Base-by-base conservation (phyloP, 2,888 invertebrate genomes). In the Thyatira batis region DNA sequence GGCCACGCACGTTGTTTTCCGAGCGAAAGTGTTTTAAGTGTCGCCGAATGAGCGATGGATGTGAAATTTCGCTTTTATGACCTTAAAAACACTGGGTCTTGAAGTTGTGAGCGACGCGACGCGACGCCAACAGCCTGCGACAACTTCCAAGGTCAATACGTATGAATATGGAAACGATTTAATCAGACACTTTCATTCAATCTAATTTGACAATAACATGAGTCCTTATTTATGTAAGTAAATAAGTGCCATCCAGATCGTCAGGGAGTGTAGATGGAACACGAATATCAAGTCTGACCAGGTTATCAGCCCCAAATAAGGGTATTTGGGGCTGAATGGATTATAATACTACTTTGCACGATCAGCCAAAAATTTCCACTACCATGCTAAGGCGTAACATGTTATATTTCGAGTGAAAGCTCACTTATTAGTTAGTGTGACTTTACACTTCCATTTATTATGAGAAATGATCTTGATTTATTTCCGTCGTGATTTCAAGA, bases 21-120 rank as follows among this genome's bases (percentile, higher is more conserved):
- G 52, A 69, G 80, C 73, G 83, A 83, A 84, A 84, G 83, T 81
- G 76, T 64, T 65, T 27, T 27, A 17, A 61, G 67, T 65, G 79
- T 74, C 77, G 71, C 58, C 65, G 62, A 65, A 59, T 45, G 58
- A 64, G 63, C 60, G 64, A 65, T 33, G 49, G 56, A 57, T 59
- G 59, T 59, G 67, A 68, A 74, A 74, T 77, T 78, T 81, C 76
- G 73, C 69, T 77, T 80, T 73, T 75, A 65, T 71, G 67, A 73
- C 74, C 77, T 76, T 73, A 71, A 76, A 71, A 73, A 63, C 53
- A 50, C 33, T 33, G 46, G 45, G 39, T 39, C 39, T 39, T 39
- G 13, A 33, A 33, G 33, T 33, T n/a, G 4, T 33, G 17, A n/a
- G 39, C 39, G 39, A 17, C 17, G 39, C 39, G 13, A 39, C 8